Base-by-base conservation (phyloP, 2,888 invertebrate genomes). In the Limnephilus auricula region DNA sequence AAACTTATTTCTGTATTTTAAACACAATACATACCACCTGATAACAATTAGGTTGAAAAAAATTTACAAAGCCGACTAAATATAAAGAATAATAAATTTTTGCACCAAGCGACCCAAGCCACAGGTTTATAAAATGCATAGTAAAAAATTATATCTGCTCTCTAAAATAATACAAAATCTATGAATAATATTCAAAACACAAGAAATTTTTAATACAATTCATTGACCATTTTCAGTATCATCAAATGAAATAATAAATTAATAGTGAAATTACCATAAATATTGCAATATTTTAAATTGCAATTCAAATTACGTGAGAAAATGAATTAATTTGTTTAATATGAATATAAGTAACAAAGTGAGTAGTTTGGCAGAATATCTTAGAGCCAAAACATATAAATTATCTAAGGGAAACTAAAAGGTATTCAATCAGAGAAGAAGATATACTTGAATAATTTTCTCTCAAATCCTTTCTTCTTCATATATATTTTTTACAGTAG, bases 1-100 rank as follows among this genome's bases (percentile, higher is more conserved):
- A 31, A 80, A 80, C 80, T 65, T 80, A 80, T 80, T 18, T 82
- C 32, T 32, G 80, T 82, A 82, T 82, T 82, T 82, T 34, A 32
- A 82, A 82, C 80, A 82, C 32, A 82, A 32, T 80, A 82, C 65
- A 65, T 65, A n/a, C 65, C 25, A 65, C 9, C 65, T 82, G 31
- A 32, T 34, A 82, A 79, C 79, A 79, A 13, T 79, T 80, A 80
- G 12, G 18, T 30, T 31, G 18, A 31, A 80, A 30, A 80, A 32
- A 82, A 32, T 32, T 79, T 82, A 82, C 32, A 18, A 82, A 32
- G 80, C 80, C 5, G 80, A 82, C 80, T 32, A 82, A 82, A 18
- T 82, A 32, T 32, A 65, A n/a, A 65, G 65, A n/a, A 65, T 12
- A 25, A 82, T 6, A 82, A 82, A 12, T 13, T 31, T 82, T 82